Evolutionary conservation across 2,888 invertebrate species (phyloP).

Genomic region (Pecten maximus): DNA sequence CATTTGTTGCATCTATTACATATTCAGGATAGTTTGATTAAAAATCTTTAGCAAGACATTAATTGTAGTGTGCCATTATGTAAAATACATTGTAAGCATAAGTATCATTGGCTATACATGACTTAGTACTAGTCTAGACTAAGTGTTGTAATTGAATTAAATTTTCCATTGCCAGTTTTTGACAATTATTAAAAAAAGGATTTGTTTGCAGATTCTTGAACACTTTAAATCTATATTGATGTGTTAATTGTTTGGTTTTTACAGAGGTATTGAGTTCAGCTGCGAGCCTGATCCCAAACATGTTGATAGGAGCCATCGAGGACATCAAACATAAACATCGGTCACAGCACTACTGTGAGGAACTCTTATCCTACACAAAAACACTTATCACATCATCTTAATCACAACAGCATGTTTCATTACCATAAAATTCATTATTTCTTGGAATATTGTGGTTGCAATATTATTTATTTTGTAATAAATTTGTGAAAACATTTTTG

Average conservation of each 20-base stretch:
- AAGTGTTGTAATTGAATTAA: no score
- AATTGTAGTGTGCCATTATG: no score
- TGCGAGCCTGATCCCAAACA: slow-evolving; percentile 73
- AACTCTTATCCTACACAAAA: slow-evolving; percentile 67
- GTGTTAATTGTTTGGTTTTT: slow-evolving; percentile 56
- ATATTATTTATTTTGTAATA: slow-evolving; percentile 31
- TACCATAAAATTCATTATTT: neutral
- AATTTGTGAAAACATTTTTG: neutral
- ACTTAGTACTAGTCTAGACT: no score
- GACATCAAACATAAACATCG: slow-evolving; percentile 81
- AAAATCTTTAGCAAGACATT: no score
- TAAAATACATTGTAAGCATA: no score
- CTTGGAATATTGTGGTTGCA: neutral
- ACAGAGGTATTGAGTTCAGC: slow-evolving; percentile 80
- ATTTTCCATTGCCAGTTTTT: no score
- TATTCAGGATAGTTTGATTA: no score
- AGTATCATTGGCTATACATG: no score
- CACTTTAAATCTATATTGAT: no score
- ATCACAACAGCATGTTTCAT: neutral
- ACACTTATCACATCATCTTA: slow-evolving; percentile 46
- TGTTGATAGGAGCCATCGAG: slow-evolving; percentile 79
- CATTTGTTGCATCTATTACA: no score
- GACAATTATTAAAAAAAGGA: neutral
- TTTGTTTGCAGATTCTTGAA: neutral
- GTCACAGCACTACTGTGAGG: slow-evolving; percentile 77